phyloP scores from a whole-genome alignment of 2,888 invertebrate species.

The Drosophila subsilvestris region DNA sequence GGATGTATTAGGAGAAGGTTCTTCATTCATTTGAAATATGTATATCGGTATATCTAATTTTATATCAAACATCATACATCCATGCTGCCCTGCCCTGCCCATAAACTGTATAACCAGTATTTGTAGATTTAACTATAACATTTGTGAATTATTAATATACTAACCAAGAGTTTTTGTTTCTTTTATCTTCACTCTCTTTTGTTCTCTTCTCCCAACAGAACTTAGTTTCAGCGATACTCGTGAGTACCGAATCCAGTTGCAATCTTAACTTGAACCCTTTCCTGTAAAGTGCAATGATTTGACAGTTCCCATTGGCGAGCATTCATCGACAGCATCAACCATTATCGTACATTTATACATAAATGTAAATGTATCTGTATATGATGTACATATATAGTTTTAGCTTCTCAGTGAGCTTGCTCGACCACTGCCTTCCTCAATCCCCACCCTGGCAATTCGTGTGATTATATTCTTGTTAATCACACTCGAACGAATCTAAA shows the following conservation, averaged over 20 bases:
- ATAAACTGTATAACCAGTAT: neutral
- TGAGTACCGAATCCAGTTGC: slow-evolving; percentile 74
- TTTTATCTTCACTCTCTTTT: slow-evolving; percentile 38
- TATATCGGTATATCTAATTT: neutral
- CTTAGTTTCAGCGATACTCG: slow-evolving; percentile 84
- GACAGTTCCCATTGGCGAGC: slow-evolving; percentile 6
- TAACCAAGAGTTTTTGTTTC: slow-evolving; percentile 32
- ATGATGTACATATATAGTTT: slow-evolving; percentile 34
- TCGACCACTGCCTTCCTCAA: neutral
- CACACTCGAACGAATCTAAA: neutral
- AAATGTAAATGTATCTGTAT: slow-evolving; percentile 18
- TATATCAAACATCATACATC: neutral
- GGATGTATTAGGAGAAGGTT: neutral
- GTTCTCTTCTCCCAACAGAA: slow-evolving; percentile 79
- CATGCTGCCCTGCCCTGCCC: no score
- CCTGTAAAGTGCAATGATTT: slow-evolving; percentile 7
- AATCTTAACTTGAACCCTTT: slow-evolving; percentile 11
- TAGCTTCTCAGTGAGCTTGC: slow-evolving; percentile 44
- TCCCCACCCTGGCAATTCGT: slow-evolving; percentile 12
- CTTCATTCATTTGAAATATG: neutral
- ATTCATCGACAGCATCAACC: slow-evolving; percentile 10
- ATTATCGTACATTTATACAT: neutral
- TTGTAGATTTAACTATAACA: slow-evolving; percentile 20
- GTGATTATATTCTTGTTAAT: neutral
- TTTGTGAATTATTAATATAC: slow-evolving; percentile 41